Percentiles rank a stretch among this genome's conserved stretches.
Conservation (phyloP, 64 coral and sea anemone genomes). For the Catalaphyllia jardinei region DNA sequence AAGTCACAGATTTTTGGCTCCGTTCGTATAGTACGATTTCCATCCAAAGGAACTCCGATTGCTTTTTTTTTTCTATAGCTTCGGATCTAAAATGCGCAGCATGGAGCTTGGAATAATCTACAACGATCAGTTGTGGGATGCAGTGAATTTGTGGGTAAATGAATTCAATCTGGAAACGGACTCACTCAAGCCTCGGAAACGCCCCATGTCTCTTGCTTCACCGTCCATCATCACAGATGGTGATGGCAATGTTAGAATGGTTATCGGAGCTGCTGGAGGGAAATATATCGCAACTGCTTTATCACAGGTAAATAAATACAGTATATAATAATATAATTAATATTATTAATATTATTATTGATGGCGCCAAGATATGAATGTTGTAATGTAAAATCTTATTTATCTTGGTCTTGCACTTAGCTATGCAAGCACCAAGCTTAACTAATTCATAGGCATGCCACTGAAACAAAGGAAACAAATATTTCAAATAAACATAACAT, state of each 20-base stretch:
- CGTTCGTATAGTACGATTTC: not conserved
- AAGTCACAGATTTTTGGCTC: too few relatives aligned
- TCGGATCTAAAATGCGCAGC: constrained; percentile 53
- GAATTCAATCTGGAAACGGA: constrained; percentile 67
- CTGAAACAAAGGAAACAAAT: too few relatives aligned
- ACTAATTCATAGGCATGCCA: too few relatives aligned
- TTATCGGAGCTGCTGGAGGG: constrained; percentile 81
- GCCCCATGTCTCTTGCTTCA: constrained; percentile 69
- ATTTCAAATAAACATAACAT: too few relatives aligned
- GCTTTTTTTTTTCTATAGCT: constrained; percentile 34
- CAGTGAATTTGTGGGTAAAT: constrained; percentile 77
- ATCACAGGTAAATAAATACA: constrained; percentile 44
- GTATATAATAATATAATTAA: too few relatives aligned
- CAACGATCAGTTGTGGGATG: constrained; percentile 75
- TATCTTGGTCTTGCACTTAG: too few relatives aligned
- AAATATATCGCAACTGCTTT: constrained; percentile 71
- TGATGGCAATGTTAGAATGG: constrained; percentile 64
- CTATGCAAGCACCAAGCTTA: too few relatives aligned
- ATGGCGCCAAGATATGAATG: too few relatives aligned
- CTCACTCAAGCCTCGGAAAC: constrained; percentile 47
- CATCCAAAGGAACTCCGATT: not conserved
- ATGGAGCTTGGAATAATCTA: constrained; percentile 67
- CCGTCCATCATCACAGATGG: constrained; percentile 69
- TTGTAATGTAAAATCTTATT: too few relatives aligned
- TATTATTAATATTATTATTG: too few relatives aligned